Base-by-base conservation (phyloP, 2,888 invertebrate genomes). In the Sturmia bella region DNA sequence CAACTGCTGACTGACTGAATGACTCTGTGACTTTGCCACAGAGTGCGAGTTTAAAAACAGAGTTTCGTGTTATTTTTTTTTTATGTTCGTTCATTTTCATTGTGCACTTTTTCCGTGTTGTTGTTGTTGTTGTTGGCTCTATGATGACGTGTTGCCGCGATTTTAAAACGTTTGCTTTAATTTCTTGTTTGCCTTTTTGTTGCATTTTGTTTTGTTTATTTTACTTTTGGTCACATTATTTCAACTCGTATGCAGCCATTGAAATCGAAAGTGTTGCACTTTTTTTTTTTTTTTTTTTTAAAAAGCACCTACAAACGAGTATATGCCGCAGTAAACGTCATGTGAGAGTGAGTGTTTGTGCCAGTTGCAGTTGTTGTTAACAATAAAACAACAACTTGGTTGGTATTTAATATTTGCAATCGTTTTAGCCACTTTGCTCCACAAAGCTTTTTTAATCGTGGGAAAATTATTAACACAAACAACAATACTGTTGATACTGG, bases 101-200 rank as follows among this genome's bases (percentile, higher is more conserved):
- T 56, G 66, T 56, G 24, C 32, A 24, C 17, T 21, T 45, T 57
- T 17, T 61, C 12, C 6, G 21, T 2, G 19, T 52, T 59, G 21
- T 54, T 52, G 50, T 76, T 59, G 41, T 68, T 50, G 27, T 78
- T 61, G 78, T 73, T 63, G 61, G 57, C 57, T 78, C 41, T 80
- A 59, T 48, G 74, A 78, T 82, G 82, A 82, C 74, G 82, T 82
- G 78, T 78, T 78, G 78, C 70, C 41, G 78, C 78, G 82, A 78
- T 82, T 78, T 70, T 74, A 59, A 78, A 75, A 75, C 78, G 66
- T 1, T 74, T 54, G 63, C 39, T 70, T 74, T 56, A 43, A 19
- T n/a, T 12, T 21, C n/a, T 50, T 39, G 1, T 59, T 66, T 61
- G n/a, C 19, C 6, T 39, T 45, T 12, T 41, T 54, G n/a, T 1